phyloP scores from a whole-genome alignment of 1,140 invertebrate species.

The Rhopalosiphum padi region DNA sequence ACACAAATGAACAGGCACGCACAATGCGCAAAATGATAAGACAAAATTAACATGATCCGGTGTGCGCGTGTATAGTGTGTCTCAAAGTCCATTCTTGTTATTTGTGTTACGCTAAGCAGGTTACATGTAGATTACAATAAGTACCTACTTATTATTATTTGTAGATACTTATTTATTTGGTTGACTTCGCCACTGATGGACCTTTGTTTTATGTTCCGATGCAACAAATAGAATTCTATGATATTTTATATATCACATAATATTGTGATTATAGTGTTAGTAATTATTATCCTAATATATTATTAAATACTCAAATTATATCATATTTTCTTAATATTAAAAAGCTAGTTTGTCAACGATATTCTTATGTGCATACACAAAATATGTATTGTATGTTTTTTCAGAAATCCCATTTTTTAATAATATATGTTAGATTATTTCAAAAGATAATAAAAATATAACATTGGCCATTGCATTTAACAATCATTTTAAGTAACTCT shows the following conservation, averaged over 20 bases:
- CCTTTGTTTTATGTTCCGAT: too few relatives aligned
- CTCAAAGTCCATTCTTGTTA: background rate
- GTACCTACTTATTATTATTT: background rate
- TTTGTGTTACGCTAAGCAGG: background rate
- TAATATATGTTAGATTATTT: background rate
- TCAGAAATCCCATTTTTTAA: background rate
- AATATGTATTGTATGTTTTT: background rate
- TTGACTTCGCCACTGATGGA: background rate
- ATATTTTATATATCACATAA: too few relatives aligned
- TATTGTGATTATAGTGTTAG: background rate
- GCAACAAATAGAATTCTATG: too few relatives aligned
- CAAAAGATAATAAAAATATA: too few relatives aligned
- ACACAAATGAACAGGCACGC: slow-evolving; percentile 27
- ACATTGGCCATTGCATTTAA: too few relatives aligned
- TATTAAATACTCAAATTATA: background rate
- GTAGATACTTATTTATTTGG: background rate
- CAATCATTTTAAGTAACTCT: too few relatives aligned
- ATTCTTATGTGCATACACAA: too few relatives aligned
- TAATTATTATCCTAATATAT: background rate
- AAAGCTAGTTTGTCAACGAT: too few relatives aligned
- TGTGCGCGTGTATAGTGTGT: background rate
- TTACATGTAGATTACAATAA: background rate
- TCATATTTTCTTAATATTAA: too few relatives aligned
- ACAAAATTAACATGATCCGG: background rate
- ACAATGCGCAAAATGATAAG: slow-evolving; percentile 17